These are phyloP conservation scores for Coccyzus lansbergi DNA, from an alignment of 2,797 vertebrate genomes.

Conservation along the genomic window DNA sequence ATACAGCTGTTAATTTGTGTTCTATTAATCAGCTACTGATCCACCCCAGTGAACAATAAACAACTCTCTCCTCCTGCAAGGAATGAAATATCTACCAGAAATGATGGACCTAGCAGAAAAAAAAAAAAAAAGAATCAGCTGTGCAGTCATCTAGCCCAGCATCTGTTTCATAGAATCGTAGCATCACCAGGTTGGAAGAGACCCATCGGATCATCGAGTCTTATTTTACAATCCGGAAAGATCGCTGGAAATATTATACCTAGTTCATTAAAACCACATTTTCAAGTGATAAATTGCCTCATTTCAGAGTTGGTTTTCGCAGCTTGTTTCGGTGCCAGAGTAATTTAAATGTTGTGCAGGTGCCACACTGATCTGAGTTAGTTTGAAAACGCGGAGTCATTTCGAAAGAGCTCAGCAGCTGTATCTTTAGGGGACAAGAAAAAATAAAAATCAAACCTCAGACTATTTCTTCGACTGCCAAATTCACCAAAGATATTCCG, in stretches of 20 bases:
- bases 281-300: slow-evolving; percentile 48
- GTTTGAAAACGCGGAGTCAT: not conserved
- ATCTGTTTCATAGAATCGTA: no score
- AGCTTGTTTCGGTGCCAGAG: not conserved
- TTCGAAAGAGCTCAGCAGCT: not conserved
- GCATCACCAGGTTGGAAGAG: no score
- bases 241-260: slow-evolving; percentile 36
- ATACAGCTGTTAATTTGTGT: not conserved
- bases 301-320: slow-evolving; percentile 5
- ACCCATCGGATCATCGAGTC: no score
- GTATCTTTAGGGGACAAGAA: not conserved
- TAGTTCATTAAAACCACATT: slow-evolving; percentile 60
- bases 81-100: not conserved
- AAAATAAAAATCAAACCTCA: not conserved
- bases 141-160: not conserved
- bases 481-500: not conserved
- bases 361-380: not conserved
- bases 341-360: slow-evolving; percentile 3
- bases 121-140: not conserved
- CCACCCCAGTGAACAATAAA: not conserved
- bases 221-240: not conserved
- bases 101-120: not conserved
- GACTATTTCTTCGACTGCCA: not conserved
- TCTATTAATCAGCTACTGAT: not conserved
- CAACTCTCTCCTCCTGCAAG: not conserved